Base-by-base conservation (phyloP, 1,140 invertebrate genomes). In the Formica selysi region DNA sequence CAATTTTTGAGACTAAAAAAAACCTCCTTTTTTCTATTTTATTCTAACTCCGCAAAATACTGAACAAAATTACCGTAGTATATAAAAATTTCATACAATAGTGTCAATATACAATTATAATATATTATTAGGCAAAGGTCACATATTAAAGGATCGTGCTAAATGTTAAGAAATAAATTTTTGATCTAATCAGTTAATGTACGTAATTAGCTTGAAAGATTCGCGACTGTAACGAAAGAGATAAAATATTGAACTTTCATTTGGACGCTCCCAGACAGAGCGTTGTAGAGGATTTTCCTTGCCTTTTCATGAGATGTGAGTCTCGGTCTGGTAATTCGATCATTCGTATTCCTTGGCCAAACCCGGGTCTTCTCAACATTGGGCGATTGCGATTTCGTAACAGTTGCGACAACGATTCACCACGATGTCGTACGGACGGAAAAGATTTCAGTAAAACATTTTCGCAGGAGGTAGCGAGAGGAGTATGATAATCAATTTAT, bases 271-370 rank as follows among this genome's bases (percentile, higher is more conserved):
- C 76, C 61, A 79, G 73, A 85, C 65, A 41, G 76, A 80, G 71
- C 84, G 81, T 38, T 70, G 54, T 16, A 32, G 73, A 70, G 76
- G 68, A 86, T 68, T 74, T 73, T 67, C 85, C 71, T 70, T 76
- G 78, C 71, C 76, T 71, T 85, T 87, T 91, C 74, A 86, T 76
- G 38, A 86, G 76, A 41, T 74, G 79, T 61, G 79, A 64, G 70
- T 80, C 48, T 44, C 61, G 61, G 70, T 81, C 65, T 78, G 89
- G 89, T 94, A 94, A 94, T 94, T 90, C 91, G 93, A 91, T 93
- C 91, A 86, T 94, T 94, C 91, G 93, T 94, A 94, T 94, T 94
- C 94, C 76, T 81, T 86, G 88, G 76, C 86, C 86, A 79, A 85
- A 80, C 84, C 41, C 71, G 51, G 64, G 71, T 76, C 70, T 79